Evolutionary conservation across 2,888 invertebrate species (phyloP).

Genomic region (Lysandra bellargus): DNA sequence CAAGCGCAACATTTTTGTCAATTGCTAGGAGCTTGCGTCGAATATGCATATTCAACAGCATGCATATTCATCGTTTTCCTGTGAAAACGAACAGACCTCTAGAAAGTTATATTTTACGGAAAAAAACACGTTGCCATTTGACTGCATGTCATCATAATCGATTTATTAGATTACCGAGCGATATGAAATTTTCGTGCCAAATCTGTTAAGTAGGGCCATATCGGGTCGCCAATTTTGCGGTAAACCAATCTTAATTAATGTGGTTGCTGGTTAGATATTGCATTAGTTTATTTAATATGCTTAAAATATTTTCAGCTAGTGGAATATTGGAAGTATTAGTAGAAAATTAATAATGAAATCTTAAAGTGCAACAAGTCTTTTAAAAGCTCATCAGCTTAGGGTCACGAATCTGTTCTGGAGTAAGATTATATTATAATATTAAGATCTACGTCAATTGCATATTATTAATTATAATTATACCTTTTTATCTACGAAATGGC

Average conservation of each 20-base stretch:
- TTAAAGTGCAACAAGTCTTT: too few relatives aligned
- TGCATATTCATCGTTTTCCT: background rate
- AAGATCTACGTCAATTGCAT: too few relatives aligned
- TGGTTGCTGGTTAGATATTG: background rate
- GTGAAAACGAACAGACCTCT: background rate
- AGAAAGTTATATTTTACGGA: background rate
- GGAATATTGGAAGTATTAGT: background rate
- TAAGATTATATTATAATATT: too few relatives aligned
- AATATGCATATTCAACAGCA: background rate
- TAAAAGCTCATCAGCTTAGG: too few relatives aligned
- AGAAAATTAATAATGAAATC: too few relatives aligned
- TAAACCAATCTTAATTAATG: slow-evolving; percentile 4
- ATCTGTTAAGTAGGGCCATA: background rate
- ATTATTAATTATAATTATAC: too few relatives aligned
- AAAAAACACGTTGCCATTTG: background rate
- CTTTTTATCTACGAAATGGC: too few relatives aligned
- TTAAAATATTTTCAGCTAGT: background rate
- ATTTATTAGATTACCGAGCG: background rate
- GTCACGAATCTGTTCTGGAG: too few relatives aligned
- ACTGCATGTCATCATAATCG: background rate
- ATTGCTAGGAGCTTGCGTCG: background rate
- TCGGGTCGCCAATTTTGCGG: slow-evolving; percentile 15
- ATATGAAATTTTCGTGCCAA: slow-evolving; percentile 22
- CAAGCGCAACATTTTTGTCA: background rate
- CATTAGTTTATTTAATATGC: background rate